Base-by-base conservation (phyloP, 2,888 invertebrate species). In the Brachyopa scutellaris region DNA sequence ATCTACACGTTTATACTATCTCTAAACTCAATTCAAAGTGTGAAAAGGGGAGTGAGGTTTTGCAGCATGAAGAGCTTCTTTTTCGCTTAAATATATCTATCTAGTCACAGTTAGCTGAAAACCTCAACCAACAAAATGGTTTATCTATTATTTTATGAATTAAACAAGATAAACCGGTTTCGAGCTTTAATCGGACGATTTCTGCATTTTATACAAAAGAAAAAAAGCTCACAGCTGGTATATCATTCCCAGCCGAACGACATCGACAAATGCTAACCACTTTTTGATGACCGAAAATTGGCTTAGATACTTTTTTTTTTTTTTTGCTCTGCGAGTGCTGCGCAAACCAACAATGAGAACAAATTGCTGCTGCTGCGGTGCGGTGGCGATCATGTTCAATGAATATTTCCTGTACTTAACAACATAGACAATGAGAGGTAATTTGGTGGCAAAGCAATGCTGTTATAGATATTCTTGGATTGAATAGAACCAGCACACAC, bases 131-230 rank as follows among this genome's bases (percentile, higher is more conserved):
- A 23, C 9, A 45, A 11, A 61, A 53, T 26, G n/a, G 51, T 73
- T 38, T 47, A 29, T 23, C 53, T 76, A 53, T 67, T 26, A 19
- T 17, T 55, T 23, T 15, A 47, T 26, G 29, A 33, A 61, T 45
- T 21, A 15, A 70, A 77, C 77, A 55, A 62, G 77, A 70, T 57
- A 40, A 70, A 77, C 77, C 4, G 70, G 77, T 77, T 70, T 36
- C 11, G n/a, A 62, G 62, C 62, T 77, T 70, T 33, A n/a, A 55
- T 31, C 45, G 51, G 31, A 9, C 51, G 11, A 42, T 59, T 67
- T 77, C 42, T 55, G 13, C 9, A 23, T 55, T 6, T 38, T 38
- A 15, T 26, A 23, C 38, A 23, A 6, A 51, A 29, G 15, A 19
- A 51, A 51, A 33, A 51, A 53, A 55, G 55, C 38, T 55, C 15